phyloP scores from a whole-genome alignment of 2,797 vertebrate genomes.

The Octomys mimax region DNA sequence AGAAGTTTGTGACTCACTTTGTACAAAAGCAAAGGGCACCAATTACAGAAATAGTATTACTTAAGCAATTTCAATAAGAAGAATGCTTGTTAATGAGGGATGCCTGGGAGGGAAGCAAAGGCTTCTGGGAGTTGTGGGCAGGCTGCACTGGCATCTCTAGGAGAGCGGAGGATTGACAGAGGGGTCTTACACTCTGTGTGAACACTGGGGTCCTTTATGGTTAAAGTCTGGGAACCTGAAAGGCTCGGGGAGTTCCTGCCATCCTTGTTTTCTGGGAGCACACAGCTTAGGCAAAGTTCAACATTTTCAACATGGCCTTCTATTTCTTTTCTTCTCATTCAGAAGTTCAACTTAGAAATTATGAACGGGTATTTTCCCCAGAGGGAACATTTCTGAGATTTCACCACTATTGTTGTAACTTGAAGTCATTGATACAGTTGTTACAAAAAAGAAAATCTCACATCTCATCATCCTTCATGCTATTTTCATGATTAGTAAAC shows the following conservation, averaged over 20 bases:
- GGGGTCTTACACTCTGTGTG: neutral
- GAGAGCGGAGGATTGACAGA: neutral
- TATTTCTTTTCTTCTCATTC: neutral
- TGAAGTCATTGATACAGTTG: neutral
- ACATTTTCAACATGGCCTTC: neutral
- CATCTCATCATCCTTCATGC: neutral
- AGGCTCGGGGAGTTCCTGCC: neutral
- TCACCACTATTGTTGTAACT: neutral
- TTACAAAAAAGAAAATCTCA: neutral
- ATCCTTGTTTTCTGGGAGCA: neutral
- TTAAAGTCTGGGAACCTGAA: neutral
- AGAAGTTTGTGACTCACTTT: neutral
- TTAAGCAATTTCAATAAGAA: neutral
- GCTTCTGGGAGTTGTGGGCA: neutral
- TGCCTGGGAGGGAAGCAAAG: neutral
- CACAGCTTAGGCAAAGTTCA: neutral
- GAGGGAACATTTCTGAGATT: neutral
- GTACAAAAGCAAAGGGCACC: neutral
- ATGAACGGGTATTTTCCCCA: neutral
- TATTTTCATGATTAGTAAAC: neutral
- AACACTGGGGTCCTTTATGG: fast-evolving
- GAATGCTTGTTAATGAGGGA: neutral
- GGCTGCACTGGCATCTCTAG: neutral
- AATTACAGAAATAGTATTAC: neutral
- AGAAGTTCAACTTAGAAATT: conserved; percentile 30